Evolutionary conservation across 1,140 invertebrate genomes (phyloP), one percentile per base, ranked within the genome.

Genomic region (Pseudomyrmex pallidus): DNA sequence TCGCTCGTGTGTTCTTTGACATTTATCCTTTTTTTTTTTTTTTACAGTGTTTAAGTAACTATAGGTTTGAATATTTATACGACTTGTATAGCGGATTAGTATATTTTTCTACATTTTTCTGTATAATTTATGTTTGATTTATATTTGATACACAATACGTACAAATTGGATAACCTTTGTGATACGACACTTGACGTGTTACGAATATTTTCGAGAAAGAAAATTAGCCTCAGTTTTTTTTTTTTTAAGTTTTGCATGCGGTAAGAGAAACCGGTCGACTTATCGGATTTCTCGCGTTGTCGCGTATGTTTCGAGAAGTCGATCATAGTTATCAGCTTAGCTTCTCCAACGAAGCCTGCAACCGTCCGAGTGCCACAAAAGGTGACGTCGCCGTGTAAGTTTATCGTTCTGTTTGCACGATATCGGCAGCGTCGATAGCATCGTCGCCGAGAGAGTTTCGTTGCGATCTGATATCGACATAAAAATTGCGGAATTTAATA

Each of bases 241-340:
- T 17, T 57, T 15, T 13, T 25, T 25, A n/a, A 22, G 12, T 8
- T 3, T n/a, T 61, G 22, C 17, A 20, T 10, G 73, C 59, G 59
- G 46, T 12, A 8, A 22, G 44, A 12, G 70, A 9, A 17, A 44
- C 8, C 12, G n/a, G 5, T 2, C 35, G 59, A 4, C 46, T 77
- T 54, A 77, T 77, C 74, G 62, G 25, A 66, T 77, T 77, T 77
- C 61, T 66, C 48, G 48, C 35, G 59, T 52, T 48, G 61, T 56
- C 25, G 48, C n/a, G 35, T 76, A 54, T 56, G 22, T 67, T 54
- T 77, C 25, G 62, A 63, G 62, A 76, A 64, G 46, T 59, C 57
- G 44, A 64, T 76, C 61, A 63, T 20, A 35, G 12, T 66, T 77
- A 56, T 77, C 62, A 52, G 48, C 48, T 52, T 77, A 12, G 48